A percentile compares a stretch with the other conserved stretches of the same genome.
Conservation (phyloP, 2,113 vertebrate species). For the Phycodurus eques region DNA sequence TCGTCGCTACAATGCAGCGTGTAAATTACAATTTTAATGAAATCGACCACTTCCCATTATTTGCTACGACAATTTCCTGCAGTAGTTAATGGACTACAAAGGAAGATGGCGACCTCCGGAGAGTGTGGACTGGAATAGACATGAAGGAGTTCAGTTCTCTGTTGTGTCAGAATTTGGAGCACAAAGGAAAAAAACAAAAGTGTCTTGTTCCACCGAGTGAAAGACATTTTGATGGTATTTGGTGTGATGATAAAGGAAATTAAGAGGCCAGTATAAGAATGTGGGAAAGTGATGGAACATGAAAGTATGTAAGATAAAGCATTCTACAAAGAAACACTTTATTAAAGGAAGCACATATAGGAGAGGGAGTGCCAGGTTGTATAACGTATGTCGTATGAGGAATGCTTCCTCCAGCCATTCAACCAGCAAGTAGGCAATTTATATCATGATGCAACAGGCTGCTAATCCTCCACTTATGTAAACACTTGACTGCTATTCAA, state of each 20-base stretch:
- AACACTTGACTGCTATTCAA: constrained; percentile 65
- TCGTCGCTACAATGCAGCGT: not conserved
- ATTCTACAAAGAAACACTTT: not conserved
- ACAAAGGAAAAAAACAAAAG: not conserved
- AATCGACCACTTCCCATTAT: constrained; percentile 13
- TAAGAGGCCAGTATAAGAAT: not conserved
- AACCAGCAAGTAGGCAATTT: constrained; percentile 47
- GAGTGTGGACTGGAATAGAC: constrained; percentile 41
- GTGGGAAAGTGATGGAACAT: constrained; percentile 3
- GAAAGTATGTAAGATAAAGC: not conserved
- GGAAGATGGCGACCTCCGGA: constrained; percentile 41
- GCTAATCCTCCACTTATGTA: constrained; percentile 66
- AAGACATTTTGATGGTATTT: constrained; percentile 6
- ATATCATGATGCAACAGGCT: constrained; percentile 57
- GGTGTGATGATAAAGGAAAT: constrained; percentile 11
- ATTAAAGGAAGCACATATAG: constrained; percentile 4
- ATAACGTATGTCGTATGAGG: constrained; percentile 25
- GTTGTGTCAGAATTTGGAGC: constrained; percentile 38
- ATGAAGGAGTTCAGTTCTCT: constrained; percentile 55
- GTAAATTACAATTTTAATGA: constrained; percentile 2
- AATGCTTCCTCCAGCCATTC: constrained; percentile 35
- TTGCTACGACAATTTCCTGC: constrained; percentile 11
- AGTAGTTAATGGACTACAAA: constrained; percentile 32
- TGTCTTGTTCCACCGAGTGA: constrained; percentile 19
- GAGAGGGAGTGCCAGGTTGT: constrained; percentile 19